phyloP scores from a whole-genome alignment of 2,888 invertebrate species.

The Leuctra nigra region DNA sequence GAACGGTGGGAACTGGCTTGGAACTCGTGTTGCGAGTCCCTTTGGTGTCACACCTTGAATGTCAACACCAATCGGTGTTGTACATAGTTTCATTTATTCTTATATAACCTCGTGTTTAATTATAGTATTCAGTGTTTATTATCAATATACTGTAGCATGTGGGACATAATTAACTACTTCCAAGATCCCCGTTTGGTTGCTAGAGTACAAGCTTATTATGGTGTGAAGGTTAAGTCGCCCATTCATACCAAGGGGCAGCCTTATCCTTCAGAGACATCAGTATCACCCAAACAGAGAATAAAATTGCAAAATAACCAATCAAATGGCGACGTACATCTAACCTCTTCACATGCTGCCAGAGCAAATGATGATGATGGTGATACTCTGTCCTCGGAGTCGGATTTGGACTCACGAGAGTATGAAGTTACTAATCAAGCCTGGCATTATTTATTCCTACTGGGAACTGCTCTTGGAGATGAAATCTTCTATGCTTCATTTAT shows the following conservation, averaged over 20 bases:
- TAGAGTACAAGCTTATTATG: conserved; percentile 72
- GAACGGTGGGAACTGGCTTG: too few species aligned
- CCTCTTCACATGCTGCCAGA: background rate
- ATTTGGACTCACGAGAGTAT: conserved; percentile 42
- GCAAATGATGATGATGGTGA: conserved; percentile 37
- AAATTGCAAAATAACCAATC: conserved; percentile 32
- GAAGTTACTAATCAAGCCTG: conserved; percentile 66
- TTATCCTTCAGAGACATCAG: too few species aligned
- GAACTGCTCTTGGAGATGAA: conserved; percentile 85
- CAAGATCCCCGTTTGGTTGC: conserved; percentile 71
- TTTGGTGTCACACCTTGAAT: too few species aligned
- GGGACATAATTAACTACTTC: conserved; percentile 51
- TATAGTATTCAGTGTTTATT: background rate
- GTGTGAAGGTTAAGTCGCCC: conserved; percentile 44
- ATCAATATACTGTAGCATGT: conserved; percentile 8
- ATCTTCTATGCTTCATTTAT: conserved; percentile 86
- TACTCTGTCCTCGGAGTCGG: conserved; percentile 41
- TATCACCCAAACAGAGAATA: conserved; percentile 30
- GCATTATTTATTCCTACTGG: conserved; percentile 78
- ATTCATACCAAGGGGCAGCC: background rate
- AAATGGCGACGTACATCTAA: background rate
- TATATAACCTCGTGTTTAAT: background rate
- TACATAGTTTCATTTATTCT: background rate
- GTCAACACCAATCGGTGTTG: background rate
- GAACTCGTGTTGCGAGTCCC: too few species aligned